Conservation (phyloP, 2,113 vertebrate species). For the Sclerurus mexicanus region DNA sequence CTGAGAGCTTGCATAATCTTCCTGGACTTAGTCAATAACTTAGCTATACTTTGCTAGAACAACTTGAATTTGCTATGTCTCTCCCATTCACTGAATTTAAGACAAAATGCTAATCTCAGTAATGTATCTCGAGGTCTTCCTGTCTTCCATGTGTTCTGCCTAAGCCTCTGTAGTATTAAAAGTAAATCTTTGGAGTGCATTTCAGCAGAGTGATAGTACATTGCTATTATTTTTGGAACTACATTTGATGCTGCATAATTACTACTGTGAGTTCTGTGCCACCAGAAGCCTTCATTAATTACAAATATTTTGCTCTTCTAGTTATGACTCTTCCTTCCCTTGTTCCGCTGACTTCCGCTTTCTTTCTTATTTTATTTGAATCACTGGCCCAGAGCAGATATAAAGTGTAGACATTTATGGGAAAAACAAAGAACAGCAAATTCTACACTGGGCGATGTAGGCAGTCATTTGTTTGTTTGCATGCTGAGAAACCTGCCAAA, state of each 20-base stretch:
- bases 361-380: neutral
- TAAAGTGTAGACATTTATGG: slow-evolving; percentile 17
- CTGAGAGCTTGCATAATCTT: neutral
- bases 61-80: neutral
- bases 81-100: neutral
- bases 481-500: slow-evolving; percentile 43
- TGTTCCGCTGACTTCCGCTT: neutral
- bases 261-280: neutral
- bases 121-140: neutral
- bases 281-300: neutral
- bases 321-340: neutral
- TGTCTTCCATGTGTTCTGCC: neutral
- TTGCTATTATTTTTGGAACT: slow-evolving; percentile 1
- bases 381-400: neutral
- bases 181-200: neutral
- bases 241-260: neutral
- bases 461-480: slow-evolving; percentile 42
- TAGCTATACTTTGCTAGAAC: neutral
- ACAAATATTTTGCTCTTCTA: slow-evolving; percentile 11
- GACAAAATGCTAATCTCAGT: neutral
- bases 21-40: neutral
- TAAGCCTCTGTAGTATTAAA: neutral
- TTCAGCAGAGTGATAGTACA: neutral
- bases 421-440: slow-evolving; percentile 19
- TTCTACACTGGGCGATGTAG: neutral